Evolutionary conservation across 1,140 invertebrate genomes (phyloP).

Genomic region (Megathymus violae): DNA sequence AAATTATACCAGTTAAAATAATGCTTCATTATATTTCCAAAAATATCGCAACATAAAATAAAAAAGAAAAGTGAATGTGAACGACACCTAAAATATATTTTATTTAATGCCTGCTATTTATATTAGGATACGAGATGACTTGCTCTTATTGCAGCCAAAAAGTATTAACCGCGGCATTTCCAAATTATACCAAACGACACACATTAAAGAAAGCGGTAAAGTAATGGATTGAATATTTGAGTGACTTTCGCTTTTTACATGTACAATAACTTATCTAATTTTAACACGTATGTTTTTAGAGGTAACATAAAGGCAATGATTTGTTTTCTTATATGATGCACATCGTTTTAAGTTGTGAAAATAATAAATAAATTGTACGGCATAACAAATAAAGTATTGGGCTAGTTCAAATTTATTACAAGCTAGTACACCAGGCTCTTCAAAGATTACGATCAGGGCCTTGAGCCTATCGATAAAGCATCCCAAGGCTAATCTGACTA

Average conservation of each 20-base stretch:
- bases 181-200: constrained; percentile 63
- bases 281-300: constrained; percentile 4
- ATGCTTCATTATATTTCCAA: too few relatives aligned
- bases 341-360: too few relatives aligned
- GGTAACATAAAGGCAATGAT: too few relatives aligned
- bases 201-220: constrained; percentile 52
- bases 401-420: constrained; percentile 14
- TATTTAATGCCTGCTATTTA: constrained; percentile 68
- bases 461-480: constrained; percentile 32
- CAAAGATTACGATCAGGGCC: constrained; percentile 21
- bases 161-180: constrained; percentile 57
- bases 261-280: background rate
- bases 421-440: background rate
- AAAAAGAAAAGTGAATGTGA: background rate
- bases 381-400: constrained; percentile 13
- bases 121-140: constrained; percentile 69
- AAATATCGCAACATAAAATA: too few relatives aligned
- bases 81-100: constrained; percentile 27
- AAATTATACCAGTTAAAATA: too few relatives aligned
- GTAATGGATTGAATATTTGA: constrained; percentile 36
- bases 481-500: constrained; percentile 41
- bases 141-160: constrained; percentile 60
- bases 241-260: constrained; percentile 8
- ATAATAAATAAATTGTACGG: too few relatives aligned
- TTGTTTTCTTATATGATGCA: too few relatives aligned